A percentile compares a stretch with the other conserved stretches of the same genome.
phyloP scores from a whole-genome alignment of 2,888 invertebrate species.

The Hydriomena furcata region DNA sequence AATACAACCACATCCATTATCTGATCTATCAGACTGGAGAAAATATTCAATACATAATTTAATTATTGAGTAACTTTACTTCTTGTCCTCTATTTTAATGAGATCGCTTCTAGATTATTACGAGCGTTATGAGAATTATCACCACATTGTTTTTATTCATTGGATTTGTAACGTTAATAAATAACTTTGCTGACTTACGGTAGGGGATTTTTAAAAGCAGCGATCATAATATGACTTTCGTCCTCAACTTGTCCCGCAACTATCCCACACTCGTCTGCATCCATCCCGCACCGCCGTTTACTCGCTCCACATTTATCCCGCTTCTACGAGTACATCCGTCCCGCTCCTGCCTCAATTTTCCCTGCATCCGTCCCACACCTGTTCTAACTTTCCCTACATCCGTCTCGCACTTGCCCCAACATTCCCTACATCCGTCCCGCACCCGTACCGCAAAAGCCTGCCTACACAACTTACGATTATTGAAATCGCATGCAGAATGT shows the following conservation, averaged over 20 bases:
- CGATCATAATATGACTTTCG: not conserved
- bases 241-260: too few species aligned
- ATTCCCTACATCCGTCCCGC: not conserved
- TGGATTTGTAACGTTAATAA: constrained; percentile 6
- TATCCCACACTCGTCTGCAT: too few species aligned
- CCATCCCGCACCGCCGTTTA: too few species aligned
- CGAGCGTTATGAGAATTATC: constrained; percentile 21
- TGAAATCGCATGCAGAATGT: not conserved
- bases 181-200: constrained; percentile 1
- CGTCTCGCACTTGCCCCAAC: not conserved
- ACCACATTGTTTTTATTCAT: constrained; percentile 22
- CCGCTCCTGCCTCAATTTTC: not conserved
- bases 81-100: constrained; percentile 30
- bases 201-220: not conserved
- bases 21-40: constrained; percentile 38
- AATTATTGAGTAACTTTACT: constrained; percentile 42
- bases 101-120: constrained; percentile 23
- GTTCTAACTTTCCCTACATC: too few species aligned
- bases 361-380: too few species aligned
- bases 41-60: constrained; percentile 47
- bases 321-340: too few species aligned
- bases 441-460: not conserved
- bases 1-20: constrained; percentile 16
- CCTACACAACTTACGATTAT: constrained; percentile 11
- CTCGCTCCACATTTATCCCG: not conserved